These are phyloP conservation scores for Xiphorhynchus erythropygius DNA, from an alignment of 2,797 vertebrate species.

Conservation along the genomic window DNA sequence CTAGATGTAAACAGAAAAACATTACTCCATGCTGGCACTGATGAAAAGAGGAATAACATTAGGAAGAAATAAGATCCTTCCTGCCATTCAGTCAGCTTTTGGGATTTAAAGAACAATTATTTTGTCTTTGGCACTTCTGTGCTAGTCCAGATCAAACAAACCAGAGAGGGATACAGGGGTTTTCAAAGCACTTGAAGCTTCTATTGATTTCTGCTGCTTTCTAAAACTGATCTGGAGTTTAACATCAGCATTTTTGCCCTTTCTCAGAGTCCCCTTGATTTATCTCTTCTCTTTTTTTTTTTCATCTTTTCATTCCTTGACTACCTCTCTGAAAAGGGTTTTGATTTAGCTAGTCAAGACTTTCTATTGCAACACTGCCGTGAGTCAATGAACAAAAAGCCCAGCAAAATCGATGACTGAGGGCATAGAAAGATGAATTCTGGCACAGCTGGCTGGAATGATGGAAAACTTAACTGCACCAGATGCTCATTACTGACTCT, in stretches of 20 bases:
- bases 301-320: not conserved
- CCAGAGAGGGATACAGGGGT: not conserved
- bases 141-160: not conserved
- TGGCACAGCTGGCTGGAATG: not conserved
- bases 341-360: conserved; percentile 6
- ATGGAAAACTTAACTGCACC: not conserved
- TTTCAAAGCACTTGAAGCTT: not conserved
- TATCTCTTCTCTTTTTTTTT: not conserved
- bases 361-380: not conserved
- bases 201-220: not conserved
- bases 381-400: not conserved
- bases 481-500: not conserved
- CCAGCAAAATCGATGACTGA: not conserved
- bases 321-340: not conserved
- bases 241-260: not conserved
- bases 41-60: not conserved
- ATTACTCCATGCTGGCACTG: not conserved
- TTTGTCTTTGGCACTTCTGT: not conserved
- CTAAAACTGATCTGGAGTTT: not conserved
- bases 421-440: not conserved
- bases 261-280: not conserved
- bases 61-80: not conserved
- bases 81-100: not conserved
- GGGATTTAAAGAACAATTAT: not conserved
- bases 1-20: not conserved